phyloP scores from a whole-genome alignment of 2,113 vertebrate species.

The Petaurus breviceps region DNA sequence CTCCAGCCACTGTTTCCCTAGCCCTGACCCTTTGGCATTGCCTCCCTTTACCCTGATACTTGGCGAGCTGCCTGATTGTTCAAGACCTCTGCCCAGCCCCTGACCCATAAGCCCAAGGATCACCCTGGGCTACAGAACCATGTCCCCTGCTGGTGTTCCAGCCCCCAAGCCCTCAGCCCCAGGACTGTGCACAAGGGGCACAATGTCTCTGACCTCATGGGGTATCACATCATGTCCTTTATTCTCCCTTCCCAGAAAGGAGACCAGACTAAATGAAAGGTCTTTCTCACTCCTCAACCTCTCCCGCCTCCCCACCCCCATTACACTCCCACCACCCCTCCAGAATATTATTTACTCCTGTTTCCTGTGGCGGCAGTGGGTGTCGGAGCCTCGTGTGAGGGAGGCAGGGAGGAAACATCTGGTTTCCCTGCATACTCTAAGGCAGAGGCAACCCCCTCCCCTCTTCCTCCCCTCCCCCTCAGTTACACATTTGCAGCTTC shows the following conservation, averaged over 20 bases:
- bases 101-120: neutral
- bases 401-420: constrained; percentile 76
- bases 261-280: neutral
- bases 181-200: neutral
- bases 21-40: constrained; percentile 3
- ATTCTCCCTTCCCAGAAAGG: neutral
- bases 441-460: neutral
- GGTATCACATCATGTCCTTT: neutral
- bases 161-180: neutral
- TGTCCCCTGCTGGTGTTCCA: neutral
- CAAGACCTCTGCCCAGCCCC: neutral
- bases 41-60: neutral
- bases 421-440: constrained; percentile 52
- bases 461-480: neutral
- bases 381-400: constrained; percentile 62
- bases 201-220: neutral
- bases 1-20: constrained; percentile 12
- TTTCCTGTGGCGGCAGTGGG: constrained; percentile 63
- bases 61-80: neutral
- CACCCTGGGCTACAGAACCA: neutral
- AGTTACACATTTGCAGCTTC: neutral
- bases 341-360: constrained; percentile 64
- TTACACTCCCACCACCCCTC: neutral
- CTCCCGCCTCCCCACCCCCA: neutral
- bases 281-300: neutral